A percentile compares a stretch with the other conserved stretches of the same genome.
Conservation (phyloP, 2,797 vertebrate genomes). For the Poeciliopsis paucimaculata region DNA sequence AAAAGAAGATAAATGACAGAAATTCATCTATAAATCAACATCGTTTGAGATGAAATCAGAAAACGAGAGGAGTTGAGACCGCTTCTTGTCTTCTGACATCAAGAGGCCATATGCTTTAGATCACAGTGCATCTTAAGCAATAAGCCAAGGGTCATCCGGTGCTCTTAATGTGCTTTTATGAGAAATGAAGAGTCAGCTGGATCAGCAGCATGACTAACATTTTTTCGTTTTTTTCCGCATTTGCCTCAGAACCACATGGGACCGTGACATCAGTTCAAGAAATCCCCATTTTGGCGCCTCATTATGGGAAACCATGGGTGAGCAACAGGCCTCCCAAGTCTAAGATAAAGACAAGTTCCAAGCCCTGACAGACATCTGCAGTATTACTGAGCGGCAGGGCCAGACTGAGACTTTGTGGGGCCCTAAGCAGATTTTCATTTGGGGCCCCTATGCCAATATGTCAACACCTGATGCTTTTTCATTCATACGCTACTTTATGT, state of each 20-base stretch:
- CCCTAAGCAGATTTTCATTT: too few relatives aligned
- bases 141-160: conserved; percentile 51
- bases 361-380: conserved; percentile 65
- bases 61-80: conserved; percentile 37
- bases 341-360: conserved; percentile 61
- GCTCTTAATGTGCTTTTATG: conserved; percentile 62
- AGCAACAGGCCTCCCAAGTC: conserved; percentile 68
- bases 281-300: conserved; percentile 63
- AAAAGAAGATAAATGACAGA: conserved; percentile 28
- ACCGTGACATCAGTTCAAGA: conserved; percentile 71
- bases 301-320: conserved; percentile 66
- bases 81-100: conserved; percentile 34
- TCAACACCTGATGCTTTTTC: too few relatives aligned
- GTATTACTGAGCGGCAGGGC: conserved; percentile 51
- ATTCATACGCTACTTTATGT: too few relatives aligned
- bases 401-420: too few relatives aligned
- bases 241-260: conserved; percentile 61
- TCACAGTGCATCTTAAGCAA: conserved; percentile 61
- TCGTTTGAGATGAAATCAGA: conserved; percentile 46
- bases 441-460: too few relatives aligned
- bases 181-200: conserved; percentile 74
- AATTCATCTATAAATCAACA: conserved; percentile 46
- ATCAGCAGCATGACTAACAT: conserved; percentile 71
- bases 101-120: conserved; percentile 63
- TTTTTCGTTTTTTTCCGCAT: conserved; percentile 48